Evolutionary conservation across 2,113 vertebrate genomes (phyloP).

Genomic region (Pitta sordida): DNA sequence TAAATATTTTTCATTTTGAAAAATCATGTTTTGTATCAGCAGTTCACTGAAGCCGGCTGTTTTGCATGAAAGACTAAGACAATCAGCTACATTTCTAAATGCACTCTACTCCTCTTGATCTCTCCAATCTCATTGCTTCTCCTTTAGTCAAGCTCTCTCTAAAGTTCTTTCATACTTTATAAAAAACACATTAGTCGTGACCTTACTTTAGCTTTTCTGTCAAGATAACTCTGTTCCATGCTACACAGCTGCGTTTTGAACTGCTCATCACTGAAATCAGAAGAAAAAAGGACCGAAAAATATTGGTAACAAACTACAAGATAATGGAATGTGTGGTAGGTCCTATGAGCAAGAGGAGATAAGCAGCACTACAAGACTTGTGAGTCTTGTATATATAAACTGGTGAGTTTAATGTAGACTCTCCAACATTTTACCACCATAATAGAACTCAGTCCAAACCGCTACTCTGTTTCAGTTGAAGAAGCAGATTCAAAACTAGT

Average conservation of each 20-base stretch:
- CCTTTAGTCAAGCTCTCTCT: background rate
- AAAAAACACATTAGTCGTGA: background rate
- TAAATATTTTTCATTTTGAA: background rate
- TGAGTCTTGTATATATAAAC: too few relatives aligned
- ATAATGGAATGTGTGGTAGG: background rate
- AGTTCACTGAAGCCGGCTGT: background rate
- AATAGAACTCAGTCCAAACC: background rate
- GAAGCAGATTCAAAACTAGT: background rate
- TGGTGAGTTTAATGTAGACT: background rate
- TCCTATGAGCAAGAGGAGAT: background rate
- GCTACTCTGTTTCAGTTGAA: background rate
- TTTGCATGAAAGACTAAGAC: background rate
- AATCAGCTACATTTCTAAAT: constrained; percentile 3
- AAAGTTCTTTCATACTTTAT: background rate
- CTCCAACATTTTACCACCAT: background rate
- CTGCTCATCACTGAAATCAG: background rate
- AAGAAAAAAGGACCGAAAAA: background rate
- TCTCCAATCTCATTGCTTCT: background rate
- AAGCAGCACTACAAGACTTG: background rate
- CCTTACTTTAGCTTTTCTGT: background rate
- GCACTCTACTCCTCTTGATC: background rate
- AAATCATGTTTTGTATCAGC: background rate
- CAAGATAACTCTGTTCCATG: background rate
- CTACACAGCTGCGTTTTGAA: background rate
- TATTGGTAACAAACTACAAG: background rate